phyloP scores from a whole-genome alignment of 2,797 vertebrate species.

The Bradypodion pumilum region DNA sequence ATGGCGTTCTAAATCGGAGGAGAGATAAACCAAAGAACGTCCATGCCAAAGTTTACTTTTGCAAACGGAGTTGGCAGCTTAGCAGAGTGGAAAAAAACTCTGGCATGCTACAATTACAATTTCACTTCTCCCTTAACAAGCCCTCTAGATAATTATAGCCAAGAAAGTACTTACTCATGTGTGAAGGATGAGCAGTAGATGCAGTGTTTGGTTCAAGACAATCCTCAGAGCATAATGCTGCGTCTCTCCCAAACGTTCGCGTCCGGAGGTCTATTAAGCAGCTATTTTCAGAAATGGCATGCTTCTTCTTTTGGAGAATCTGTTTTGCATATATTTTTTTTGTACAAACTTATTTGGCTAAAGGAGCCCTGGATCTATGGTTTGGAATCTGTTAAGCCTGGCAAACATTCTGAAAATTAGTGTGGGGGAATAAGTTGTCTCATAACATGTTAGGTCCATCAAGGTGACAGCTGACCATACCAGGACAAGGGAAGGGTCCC shows the following conservation, averaged over 20 bases:
- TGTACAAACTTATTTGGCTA: too few relatives aligned
- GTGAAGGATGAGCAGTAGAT: background rate
- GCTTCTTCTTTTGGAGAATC: background rate
- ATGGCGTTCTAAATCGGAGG: background rate
- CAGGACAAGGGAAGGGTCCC: background rate
- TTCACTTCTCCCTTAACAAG: background rate
- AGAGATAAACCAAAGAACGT: background rate
- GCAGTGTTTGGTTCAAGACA: background rate
- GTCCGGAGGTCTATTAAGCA: background rate
- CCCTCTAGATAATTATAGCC: constrained; percentile 3
- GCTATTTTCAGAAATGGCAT: background rate
- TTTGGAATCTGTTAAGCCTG: background rate
- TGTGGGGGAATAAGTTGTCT: background rate
- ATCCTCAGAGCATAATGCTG: background rate
- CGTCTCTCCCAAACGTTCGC: background rate
- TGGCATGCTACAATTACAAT: background rate
- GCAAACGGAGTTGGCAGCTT: background rate
- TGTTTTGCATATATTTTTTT: background rate
- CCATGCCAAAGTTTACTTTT: background rate
- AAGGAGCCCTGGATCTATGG: background rate
- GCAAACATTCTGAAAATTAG: background rate
- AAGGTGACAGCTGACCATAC: background rate
- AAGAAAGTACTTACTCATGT: constrained; percentile 9
- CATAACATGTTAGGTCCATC: background rate
- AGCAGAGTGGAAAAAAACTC: background rate